Percentiles rank a stretch among this genome's conserved stretches.
These are phyloP conservation scores for Synaphobranchus kaupii DNA, from an alignment of 2,797 vertebrate species.

Conservation along the genomic window DNA sequence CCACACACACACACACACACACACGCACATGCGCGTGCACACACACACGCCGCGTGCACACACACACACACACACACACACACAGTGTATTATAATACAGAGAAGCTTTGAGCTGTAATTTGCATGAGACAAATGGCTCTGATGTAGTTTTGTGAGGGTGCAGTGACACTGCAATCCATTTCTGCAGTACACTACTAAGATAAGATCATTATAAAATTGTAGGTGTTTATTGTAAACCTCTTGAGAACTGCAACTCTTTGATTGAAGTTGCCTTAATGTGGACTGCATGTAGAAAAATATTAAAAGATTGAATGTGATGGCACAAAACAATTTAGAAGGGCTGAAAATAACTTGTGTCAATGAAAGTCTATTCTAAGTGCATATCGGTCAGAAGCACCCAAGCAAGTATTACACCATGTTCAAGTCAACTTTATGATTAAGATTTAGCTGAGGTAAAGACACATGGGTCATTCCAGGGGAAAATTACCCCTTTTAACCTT, in stretches of 20 bases:
- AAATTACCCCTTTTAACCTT: no score
- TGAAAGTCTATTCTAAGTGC: no score
- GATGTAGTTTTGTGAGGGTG: conserved; percentile 27
- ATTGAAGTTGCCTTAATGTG: no score
- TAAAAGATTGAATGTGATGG: no score
- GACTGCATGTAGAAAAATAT: no score
- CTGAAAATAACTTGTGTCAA: no score
- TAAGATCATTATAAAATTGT: no score
- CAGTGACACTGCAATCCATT: conserved; percentile 28
- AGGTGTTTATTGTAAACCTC: no score
- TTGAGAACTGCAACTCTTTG: no score
- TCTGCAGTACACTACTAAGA: not conserved
- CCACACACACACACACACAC: not conserved
- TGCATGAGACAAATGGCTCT: conserved; percentile 13
- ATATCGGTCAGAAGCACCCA: no score
- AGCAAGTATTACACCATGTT: not conserved
- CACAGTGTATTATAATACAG: conserved; percentile 3
- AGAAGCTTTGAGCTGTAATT: not conserved
- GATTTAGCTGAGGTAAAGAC: not conserved
- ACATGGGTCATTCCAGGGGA: no score
- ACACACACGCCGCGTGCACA: not conserved
- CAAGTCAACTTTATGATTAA: not conserved
- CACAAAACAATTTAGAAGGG: no score
- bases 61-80: not conserved
- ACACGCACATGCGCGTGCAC: not conserved